Conservation (phyloP, 2,113 vertebrate species). For the Saccopteryx bilineata region DNA sequence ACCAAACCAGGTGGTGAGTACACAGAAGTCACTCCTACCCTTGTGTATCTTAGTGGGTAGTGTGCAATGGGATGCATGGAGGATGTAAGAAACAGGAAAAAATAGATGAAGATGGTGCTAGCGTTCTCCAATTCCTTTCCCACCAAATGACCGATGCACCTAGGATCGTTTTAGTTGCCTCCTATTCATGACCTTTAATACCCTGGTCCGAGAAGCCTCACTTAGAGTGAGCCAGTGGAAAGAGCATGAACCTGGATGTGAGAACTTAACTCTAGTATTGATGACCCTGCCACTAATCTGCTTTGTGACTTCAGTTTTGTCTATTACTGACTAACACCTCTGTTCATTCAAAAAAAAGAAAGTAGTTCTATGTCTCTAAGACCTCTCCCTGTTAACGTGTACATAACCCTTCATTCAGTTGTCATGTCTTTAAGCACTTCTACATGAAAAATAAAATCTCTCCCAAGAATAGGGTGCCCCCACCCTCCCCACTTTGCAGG, state of each 20-base stretch:
- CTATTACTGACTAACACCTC: background rate
- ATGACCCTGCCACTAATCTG: background rate
- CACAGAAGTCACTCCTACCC: background rate
- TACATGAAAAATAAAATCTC: constrained; percentile 1
- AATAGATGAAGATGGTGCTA: background rate
- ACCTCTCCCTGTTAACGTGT: background rate
- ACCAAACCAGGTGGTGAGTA: background rate
- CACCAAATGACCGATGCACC: background rate
- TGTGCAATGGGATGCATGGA: background rate
- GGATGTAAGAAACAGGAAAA: background rate
- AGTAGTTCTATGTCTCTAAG: background rate
- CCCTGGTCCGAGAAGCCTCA: background rate
- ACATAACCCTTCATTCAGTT: background rate
- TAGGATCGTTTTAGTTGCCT: background rate
- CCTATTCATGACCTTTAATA: background rate
- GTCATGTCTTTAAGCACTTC: background rate
- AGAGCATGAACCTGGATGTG: background rate
- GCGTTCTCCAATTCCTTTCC: background rate
- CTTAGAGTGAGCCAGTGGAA: background rate
- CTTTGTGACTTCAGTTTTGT: constrained; percentile 9
- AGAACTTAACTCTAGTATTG: background rate
- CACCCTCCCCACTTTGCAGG: background rate
- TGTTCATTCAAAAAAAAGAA: background rate
- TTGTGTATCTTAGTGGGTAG: background rate
- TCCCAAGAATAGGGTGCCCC: background rate